These are phyloP conservation scores for Ciconia maguari DNA, from an alignment of 2,113 vertebrate species.

Conservation along the genomic window DNA sequence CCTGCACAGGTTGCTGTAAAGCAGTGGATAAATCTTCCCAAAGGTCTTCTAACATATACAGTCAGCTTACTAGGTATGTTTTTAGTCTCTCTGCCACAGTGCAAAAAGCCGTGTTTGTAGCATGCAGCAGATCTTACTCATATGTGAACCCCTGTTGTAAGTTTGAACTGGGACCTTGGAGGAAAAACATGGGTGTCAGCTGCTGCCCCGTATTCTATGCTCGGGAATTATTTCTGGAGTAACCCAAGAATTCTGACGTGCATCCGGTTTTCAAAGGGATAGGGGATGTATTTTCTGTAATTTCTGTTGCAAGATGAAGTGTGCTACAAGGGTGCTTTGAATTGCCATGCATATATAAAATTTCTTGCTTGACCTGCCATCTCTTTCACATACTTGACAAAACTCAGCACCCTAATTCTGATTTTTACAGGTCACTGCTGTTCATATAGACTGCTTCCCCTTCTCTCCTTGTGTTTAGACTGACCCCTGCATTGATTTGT, in stretches of 20 bases:
- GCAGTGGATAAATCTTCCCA: background rate
- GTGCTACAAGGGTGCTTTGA: background rate
- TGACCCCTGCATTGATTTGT: background rate
- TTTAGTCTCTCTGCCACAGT: background rate
- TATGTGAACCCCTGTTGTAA: rapidly evolving
- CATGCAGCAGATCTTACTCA: too few species aligned
- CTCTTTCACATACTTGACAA: background rate
- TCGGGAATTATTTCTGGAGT: background rate
- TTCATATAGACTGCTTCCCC: background rate
- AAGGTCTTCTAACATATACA: background rate
- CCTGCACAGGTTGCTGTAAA: background rate
- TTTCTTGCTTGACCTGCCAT: background rate
- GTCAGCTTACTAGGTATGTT: background rate
- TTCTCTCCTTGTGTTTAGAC: background rate
- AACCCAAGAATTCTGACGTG: background rate
- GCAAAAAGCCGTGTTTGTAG: too few species aligned
- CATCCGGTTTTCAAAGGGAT: background rate
- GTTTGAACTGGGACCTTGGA: background rate
- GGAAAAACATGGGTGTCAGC: rapidly evolving
- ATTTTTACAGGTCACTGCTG: background rate
- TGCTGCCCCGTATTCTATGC: rapidly evolving
- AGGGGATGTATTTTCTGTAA: rapidly evolving
- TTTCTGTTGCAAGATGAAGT: background rate
- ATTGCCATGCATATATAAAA: rapidly evolving
- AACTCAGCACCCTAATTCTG: background rate